phyloP scores from a whole-genome alignment of 1,140 invertebrate species.

The Penaeus japonicus region DNA sequence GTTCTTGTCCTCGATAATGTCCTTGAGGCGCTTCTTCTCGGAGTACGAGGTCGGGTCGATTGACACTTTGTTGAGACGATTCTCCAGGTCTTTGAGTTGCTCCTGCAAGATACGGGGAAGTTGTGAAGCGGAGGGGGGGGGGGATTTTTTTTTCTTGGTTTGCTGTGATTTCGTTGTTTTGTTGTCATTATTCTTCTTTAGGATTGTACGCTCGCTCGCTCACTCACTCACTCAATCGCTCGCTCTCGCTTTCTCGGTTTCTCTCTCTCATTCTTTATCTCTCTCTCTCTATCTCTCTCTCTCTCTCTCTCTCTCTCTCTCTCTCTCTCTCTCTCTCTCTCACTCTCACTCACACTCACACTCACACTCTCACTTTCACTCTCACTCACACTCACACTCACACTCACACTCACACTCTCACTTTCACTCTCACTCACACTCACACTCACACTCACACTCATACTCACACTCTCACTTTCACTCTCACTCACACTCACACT shows the following conservation, averaged over 20 bases:
- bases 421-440: not conserved
- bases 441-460: not conserved
- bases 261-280: too few relatives aligned
- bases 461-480: not conserved
- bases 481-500: not conserved
- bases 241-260: not conserved
- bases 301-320: not conserved
- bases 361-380: not conserved
- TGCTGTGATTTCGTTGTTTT: not conserved
- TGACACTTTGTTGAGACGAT: slow-evolving; percentile 62
- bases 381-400: not conserved
- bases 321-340: not conserved
- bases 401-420: not conserved
- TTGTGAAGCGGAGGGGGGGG: too few relatives aligned
- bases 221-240: not conserved
- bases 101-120: slow-evolving; percentile 66
- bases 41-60: slow-evolving; percentile 66
- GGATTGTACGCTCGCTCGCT: too few relatives aligned
- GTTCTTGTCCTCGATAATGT: slow-evolving; percentile 77
- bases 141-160: too few relatives aligned
- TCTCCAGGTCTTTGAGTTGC: slow-evolving; percentile 63
- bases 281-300: not conserved
- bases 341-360: not conserved
- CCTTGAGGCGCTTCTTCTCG: slow-evolving; percentile 74
- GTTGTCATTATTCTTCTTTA: not conserved